Evolutionary conservation across 2,113 vertebrate genomes (phyloP), one percentile per base, ranked within the genome.

Genomic region (Aix galericulata): DNA sequence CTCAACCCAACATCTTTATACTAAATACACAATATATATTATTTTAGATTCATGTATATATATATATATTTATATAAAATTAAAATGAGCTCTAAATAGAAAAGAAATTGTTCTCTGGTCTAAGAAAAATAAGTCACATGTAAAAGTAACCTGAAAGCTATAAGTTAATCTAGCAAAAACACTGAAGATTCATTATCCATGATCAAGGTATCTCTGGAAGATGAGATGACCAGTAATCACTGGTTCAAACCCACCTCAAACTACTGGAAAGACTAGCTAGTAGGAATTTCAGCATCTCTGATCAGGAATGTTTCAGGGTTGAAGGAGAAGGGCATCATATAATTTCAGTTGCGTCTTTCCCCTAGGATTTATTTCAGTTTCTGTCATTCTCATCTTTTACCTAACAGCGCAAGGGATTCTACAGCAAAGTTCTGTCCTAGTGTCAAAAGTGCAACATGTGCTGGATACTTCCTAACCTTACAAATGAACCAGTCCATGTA

Each of bases 1-100:
- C 96, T 97, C 96, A 97, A 97, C 96, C 96, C 97, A 97, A 97
- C 96, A 95, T 96, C 94, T 95, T 96, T 88, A 97, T 96, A 96
- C 94, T 96, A 97, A 93, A 94, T 96, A 97, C 92, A 97, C 92
- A 97, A 97, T 97, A 97, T 97, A 97, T 97, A 97, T 96, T 97
- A 96, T 95, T 91, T 97, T 89, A 71, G 91, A 91, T 97, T 95
- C 93, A 94, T 7, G 88, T 93, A 94, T 96, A 97, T 95, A 48
- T 42, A 85, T 44, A 48, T 68, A 94, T 97, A 95, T 96, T 97
- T 94, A 97, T 97, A 96, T 96, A 97, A 94, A 97, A 97, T 97
- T 96, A 96, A 93, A 91, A 94, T 93, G 93, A 95, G 95, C 95
- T 97, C 96, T 97, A 95, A 95, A 94, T 96, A 96, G 96, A 89